Evolutionary conservation across 2,888 invertebrate genomes (phyloP), one percentile per base, ranked within the genome.

Genomic region (Mechanitis mazaeus): DNA sequence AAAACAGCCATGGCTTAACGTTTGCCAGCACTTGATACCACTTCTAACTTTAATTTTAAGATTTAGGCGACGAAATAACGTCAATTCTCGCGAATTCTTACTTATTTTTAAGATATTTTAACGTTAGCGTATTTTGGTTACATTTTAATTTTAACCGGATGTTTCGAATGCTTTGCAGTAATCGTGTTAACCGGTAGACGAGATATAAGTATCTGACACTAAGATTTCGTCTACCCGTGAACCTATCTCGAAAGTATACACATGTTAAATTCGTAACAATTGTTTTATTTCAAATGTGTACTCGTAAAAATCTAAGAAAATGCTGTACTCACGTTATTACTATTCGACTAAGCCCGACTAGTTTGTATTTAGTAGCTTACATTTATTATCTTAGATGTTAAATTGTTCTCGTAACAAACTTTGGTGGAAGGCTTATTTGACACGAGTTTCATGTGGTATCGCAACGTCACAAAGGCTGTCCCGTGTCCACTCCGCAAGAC

Each of bases 21-120:
- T 84, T 77, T 81, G 78, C 74, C 78, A 77, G 79, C 82, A 81
- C 83, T 84, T 80, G 82, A 84, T 84, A 82, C 81, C 77, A 20
- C 83, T 82, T 78, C 84, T 78, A 83, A 88, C 83, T 87, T 84
- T 82, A 83, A 86, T 86, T 85, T 78, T 78, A 78, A 12, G 81
- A 81, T 79, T 85, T 81, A 83, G 79, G 81, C 84, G 84, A 84
- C 80, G 82, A 85, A 86, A 83, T 87, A 83, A 87, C 78, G 83
- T 84, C 84, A 85, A 86, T 87, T 87, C 85, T 75, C 86, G 76
- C 84, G 77, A 63, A 64, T 66, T 61, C 60, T 38, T 64, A 60
- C 60, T 45, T 62, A 55, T 59, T 59, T 53, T 59, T 59, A 11
- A 50, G 50, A 63, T 65, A 20, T 20, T 20, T 20, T 20, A 20